Percentiles rank a stretch among this genome's conserved stretches.
These are phyloP conservation scores for Candidula unifasciata DNA, from an alignment of 2,888 invertebrate species.

Conservation along the genomic window DNA sequence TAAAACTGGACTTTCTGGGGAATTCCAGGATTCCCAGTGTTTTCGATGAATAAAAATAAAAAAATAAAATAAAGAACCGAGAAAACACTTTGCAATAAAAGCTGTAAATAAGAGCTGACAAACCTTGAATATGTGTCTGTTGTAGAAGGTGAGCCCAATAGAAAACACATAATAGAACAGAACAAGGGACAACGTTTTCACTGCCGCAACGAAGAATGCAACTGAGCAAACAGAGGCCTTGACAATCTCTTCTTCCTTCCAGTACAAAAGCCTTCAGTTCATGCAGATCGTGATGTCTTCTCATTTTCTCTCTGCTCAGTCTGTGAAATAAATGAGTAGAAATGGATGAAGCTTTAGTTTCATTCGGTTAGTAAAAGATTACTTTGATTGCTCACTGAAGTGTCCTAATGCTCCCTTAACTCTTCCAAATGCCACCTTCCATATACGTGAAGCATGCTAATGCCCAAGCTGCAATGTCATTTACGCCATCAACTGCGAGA, in stretches of 20 bases:
- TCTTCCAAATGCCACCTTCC: too few relatives aligned
- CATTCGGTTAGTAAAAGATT: too few relatives aligned
- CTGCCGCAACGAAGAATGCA: slow-evolving; percentile 59
- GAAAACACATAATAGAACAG: slow-evolving; percentile 92
- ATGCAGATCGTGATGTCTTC: neutral
- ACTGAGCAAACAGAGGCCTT: slow-evolving; percentile 66
- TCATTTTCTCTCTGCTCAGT: neutral
- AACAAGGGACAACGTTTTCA: slow-evolving; percentile 81
- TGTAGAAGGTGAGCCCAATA: slow-evolving; percentile 97
- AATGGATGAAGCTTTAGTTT: too few relatives aligned
- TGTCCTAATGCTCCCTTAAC: too few relatives aligned
- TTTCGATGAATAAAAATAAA: too few relatives aligned
- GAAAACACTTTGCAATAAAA: neutral
- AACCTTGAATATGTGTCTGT: slow-evolving; percentile 93
- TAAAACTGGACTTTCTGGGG: too few relatives aligned
- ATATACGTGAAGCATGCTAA: too few relatives aligned
- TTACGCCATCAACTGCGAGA: too few relatives aligned
- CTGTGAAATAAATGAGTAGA: neutral
- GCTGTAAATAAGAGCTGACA: slow-evolving; percentile 55
- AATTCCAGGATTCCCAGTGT: too few relatives aligned
- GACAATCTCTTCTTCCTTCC: slow-evolving; percentile 53
- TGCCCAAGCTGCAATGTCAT: too few relatives aligned
- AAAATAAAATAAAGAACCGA: neutral
- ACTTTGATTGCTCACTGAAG: too few relatives aligned
- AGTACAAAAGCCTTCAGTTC: slow-evolving; percentile 32